Evolutionary conservation across 2,888 invertebrate species (phyloP).

Genomic region (Aphelenchoides bicaudatus): DNA sequence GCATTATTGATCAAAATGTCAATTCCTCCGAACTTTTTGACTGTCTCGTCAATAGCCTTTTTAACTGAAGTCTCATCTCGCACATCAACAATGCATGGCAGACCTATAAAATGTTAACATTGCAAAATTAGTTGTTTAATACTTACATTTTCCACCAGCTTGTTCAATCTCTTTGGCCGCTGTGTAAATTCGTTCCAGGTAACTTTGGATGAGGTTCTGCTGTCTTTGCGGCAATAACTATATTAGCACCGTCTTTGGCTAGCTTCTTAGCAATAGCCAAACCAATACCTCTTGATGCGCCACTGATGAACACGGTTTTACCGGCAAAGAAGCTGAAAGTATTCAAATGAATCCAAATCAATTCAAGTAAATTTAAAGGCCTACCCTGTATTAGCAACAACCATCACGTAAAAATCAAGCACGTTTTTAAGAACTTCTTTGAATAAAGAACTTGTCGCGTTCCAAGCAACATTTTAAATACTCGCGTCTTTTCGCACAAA

Average conservation of each 20-base stretch:
- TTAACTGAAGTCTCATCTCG: conserved; percentile 70
- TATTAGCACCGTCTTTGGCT: conserved; percentile 77
- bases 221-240: conserved; percentile 88
- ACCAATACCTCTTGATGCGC: conserved; percentile 94
- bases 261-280: conserved; percentile 83
- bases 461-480: no score
- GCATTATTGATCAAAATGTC: conserved; percentile 91
- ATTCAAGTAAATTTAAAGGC: no score
- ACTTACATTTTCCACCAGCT: conserved; percentile 80
- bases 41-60: conserved; percentile 61
- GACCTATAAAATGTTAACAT: no score
- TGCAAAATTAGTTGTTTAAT: no score
- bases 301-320: conserved; percentile 86
- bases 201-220: conserved; percentile 82
- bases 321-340: conserved; percentile 73
- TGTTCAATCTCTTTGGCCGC: conserved; percentile 70
- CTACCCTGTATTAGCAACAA: no score
- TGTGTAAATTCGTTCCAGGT: conserved; percentile 65
- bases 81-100: conserved; percentile 83
- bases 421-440: no score
- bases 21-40: conserved; percentile 77
- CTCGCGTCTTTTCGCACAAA: no score
- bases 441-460: no score
- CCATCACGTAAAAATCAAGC: no score
- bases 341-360: not conserved